Base-by-base conservation (phyloP, 1,140 invertebrate species). In the Zaprionus camerounensis region DNA sequence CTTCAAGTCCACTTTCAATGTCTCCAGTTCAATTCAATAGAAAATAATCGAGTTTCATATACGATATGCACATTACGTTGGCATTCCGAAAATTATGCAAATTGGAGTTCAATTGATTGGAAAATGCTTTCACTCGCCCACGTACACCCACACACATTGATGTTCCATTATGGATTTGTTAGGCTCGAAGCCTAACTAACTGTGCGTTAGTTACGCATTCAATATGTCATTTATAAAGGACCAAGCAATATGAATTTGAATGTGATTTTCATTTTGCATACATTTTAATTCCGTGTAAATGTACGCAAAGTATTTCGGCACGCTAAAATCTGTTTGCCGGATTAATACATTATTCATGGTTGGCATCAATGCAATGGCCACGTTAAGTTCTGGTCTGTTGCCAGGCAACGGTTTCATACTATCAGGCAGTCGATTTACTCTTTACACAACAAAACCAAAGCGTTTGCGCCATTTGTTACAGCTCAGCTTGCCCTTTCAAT, bases 51-150 rank as follows among this genome's bases (percentile, higher is more conserved):
- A 90, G 82, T 90, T 90, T 81, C 69, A 88, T 78, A 90, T 74
- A 73, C 73, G 74, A 90, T 74, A 73, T 77, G 74, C 70, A 85
- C 85, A 90, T 90, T 90, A 90, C 85, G 75, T 85, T 90, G 81
- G 82, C 85, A 90, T 90, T 85, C 49, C 69, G 80, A 72, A 90
- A 90, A 90, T 90, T 90, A 90, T 90, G 85, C 85, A 90, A 90
- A 90, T 90, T 90, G 85, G 79, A 90, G 84, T 90, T 90, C 85
- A 90, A 90, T 90, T 90, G 85, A 90, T 90, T 90, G 85, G 85
- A 90, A 90, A 90, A 90, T 90, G 73, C 79, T 73, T 79, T 73
- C 63, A 76, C 72, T 77, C 49, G 49, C 67, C 61, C 70, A 66
- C 66, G 38, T 53, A 58, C 28, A 31, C 36, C 57, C 38, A 66